A percentile compares a stretch with the other conserved stretches of the same genome.
Evolutionary conservation across 2,888 invertebrate species (phyloP).

Genomic region (Scaptomyza cyrtandrae): DNA sequence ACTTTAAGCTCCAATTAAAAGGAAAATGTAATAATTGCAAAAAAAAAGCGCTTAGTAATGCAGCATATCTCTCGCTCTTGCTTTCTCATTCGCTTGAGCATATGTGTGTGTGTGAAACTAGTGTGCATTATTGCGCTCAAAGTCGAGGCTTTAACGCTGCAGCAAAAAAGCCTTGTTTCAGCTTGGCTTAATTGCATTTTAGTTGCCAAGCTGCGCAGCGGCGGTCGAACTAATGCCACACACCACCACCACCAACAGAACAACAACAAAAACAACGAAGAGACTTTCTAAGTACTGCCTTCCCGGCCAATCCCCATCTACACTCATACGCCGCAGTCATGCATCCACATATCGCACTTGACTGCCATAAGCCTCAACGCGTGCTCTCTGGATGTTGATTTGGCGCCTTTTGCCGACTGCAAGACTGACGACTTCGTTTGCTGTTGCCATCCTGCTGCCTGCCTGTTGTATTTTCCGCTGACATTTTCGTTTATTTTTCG

Average conservation of each 20-base stretch:
- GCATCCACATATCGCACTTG: slow-evolving; percentile 53
- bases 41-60: slow-evolving; percentile 69
- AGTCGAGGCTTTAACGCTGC: slow-evolving; percentile 69
- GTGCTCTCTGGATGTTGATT: slow-evolving; percentile 67
- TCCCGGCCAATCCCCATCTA: slow-evolving; percentile 11
- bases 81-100: neutral
- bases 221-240: slow-evolving; percentile 57
- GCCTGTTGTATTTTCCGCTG: slow-evolving; percentile 64
- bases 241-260: slow-evolving; percentile 41
- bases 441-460: slow-evolving; percentile 12
- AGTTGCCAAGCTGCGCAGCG: slow-evolving; percentile 67
- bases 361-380: slow-evolving; percentile 73
- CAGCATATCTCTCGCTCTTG: slow-evolving; percentile 9
- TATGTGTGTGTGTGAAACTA: slow-evolving; percentile 7
- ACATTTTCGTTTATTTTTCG: slow-evolving; percentile 79
- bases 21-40: slow-evolving; percentile 82
- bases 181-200: slow-evolving; percentile 79
- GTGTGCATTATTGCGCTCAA: slow-evolving; percentile 46
- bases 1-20: slow-evolving; percentile 83
- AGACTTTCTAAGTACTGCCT: slow-evolving; percentile 44
- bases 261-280: slow-evolving; percentile 47
- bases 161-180: slow-evolving; percentile 70
- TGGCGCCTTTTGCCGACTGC: slow-evolving; percentile 67
- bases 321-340: slow-evolving; percentile 37
- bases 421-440: slow-evolving; percentile 19